A percentile compares a stretch with the other conserved stretches of the same genome.
phyloP scores from a whole-genome alignment of 1,140 invertebrate genomes.

The Cotesia glomerata region DNA sequence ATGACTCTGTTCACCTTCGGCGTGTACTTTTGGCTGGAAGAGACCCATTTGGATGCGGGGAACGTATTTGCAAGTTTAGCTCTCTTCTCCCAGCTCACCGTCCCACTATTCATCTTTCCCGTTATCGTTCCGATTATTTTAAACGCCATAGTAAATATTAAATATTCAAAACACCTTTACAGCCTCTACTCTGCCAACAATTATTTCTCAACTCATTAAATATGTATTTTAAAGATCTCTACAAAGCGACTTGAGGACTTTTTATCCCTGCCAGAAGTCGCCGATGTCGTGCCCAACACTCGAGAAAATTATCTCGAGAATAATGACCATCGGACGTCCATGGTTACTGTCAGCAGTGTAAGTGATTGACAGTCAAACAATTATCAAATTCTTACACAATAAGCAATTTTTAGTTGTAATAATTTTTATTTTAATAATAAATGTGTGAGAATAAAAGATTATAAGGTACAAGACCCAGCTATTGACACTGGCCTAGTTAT shows the following conservation, averaged over 20 bases:
- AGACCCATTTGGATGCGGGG: slow-evolving; percentile 68
- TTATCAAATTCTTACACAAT: neutral
- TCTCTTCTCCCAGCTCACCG: slow-evolving; percentile 80
- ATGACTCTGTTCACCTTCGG: slow-evolving; percentile 77
- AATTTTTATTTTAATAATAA: too few relatives aligned
- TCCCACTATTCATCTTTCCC: slow-evolving; percentile 80
- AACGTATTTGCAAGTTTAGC: slow-evolving; percentile 79
- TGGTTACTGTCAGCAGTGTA: slow-evolving; percentile 31
- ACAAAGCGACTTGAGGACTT: slow-evolving; percentile 73
- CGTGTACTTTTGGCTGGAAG: slow-evolving; percentile 68
- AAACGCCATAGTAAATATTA: slow-evolving; percentile 70
- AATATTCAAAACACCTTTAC: slow-evolving; percentile 37
- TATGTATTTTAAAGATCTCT: slow-evolving; percentile 66
- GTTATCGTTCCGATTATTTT: slow-evolving; percentile 80
- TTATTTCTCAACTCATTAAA: slow-evolving; percentile 25
- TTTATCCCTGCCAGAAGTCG: slow-evolving; percentile 71
- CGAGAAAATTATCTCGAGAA: slow-evolving; percentile 17
- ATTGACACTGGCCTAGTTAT: too few relatives aligned
- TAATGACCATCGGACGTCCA: slow-evolving; percentile 2
- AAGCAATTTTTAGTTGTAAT: too few relatives aligned
- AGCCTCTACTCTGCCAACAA: neutral
- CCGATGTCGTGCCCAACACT: slow-evolving; percentile 62
- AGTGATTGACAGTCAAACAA: slow-evolving; percentile 24
- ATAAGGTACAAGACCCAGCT: too few relatives aligned
- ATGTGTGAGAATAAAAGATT: too few relatives aligned